phyloP scores from a whole-genome alignment of 2,797 vertebrate species.

The Hafferia zeledoni region DNA sequence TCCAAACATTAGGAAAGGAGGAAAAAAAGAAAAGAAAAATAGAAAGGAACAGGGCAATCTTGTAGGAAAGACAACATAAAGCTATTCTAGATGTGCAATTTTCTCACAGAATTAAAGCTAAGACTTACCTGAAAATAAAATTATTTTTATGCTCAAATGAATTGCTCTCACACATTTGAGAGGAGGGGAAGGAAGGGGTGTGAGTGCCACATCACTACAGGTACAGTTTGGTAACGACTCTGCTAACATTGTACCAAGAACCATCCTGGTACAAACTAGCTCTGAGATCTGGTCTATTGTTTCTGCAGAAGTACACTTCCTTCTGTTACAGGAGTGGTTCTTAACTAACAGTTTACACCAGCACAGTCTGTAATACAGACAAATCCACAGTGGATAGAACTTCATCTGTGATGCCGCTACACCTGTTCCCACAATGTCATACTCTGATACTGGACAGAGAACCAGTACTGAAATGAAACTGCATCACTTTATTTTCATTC shows the following conservation, averaged over 20 bases:
- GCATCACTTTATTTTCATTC: background rate
- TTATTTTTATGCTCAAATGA: background rate
- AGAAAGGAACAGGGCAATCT: background rate
- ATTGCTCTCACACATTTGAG: background rate
- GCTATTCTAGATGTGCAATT: background rate
- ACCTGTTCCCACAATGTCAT: background rate
- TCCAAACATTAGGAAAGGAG: background rate
- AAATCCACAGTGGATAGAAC: background rate
- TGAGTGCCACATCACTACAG: background rate
- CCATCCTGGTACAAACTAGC: background rate
- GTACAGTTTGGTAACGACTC: background rate
- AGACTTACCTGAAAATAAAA: background rate
- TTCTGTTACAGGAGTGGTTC: background rate
- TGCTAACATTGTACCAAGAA: background rate
- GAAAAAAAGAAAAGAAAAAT: background rate
- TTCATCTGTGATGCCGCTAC: background rate
- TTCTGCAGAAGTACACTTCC: background rate
- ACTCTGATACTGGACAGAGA: background rate
- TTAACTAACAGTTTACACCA: background rate
- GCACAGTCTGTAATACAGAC: background rate
- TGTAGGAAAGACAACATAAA: background rate
- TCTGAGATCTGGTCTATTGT: background rate
- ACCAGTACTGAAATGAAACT: background rate
- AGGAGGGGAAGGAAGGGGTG: accelerated
- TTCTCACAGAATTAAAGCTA: background rate